Conservation (phyloP, 2,888 invertebrate species). For the Hedychridium roseum region DNA sequence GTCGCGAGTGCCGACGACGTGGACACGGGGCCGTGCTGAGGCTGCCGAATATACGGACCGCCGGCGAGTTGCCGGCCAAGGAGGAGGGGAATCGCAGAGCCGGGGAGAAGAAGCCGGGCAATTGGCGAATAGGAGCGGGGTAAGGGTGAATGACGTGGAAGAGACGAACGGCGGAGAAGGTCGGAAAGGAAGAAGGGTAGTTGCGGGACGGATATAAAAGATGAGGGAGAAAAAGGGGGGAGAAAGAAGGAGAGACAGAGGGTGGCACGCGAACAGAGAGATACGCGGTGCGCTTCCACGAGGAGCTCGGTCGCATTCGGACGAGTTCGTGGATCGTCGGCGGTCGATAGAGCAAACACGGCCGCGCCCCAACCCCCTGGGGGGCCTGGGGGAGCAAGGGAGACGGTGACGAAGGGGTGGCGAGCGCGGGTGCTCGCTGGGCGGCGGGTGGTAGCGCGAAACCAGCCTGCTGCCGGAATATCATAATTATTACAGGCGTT, state of each 20-base stretch:
- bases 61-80: too few relatives aligned
- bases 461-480: conserved; percentile 47
- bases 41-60: too few relatives aligned
- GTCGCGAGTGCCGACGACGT: too few relatives aligned
- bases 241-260: not conserved
- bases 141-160: not conserved
- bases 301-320: conserved; percentile 53
- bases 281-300: conserved; percentile 38
- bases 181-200: not conserved
- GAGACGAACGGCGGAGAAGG: not conserved
- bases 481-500: conserved; percentile 58
- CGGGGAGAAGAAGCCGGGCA: not conserved
- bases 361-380: conserved; percentile 63
- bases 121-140: not conserved
- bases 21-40: too few relatives aligned
- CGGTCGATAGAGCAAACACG: conserved; percentile 65
- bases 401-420: conserved; percentile 21
- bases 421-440: conserved; percentile 12
- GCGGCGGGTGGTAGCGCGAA: conserved; percentile 22
- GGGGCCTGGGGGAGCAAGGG: conserved; percentile 24
- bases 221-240: conserved; percentile 1
- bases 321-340: conserved; percentile 58
- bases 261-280: conserved; percentile 39
- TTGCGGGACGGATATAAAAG: not conserved
- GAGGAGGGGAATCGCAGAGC: not conserved